These are phyloP conservation scores for Trematocara caparti DNA, from an alignment of 2,797 vertebrate genomes.

Conservation along the genomic window DNA sequence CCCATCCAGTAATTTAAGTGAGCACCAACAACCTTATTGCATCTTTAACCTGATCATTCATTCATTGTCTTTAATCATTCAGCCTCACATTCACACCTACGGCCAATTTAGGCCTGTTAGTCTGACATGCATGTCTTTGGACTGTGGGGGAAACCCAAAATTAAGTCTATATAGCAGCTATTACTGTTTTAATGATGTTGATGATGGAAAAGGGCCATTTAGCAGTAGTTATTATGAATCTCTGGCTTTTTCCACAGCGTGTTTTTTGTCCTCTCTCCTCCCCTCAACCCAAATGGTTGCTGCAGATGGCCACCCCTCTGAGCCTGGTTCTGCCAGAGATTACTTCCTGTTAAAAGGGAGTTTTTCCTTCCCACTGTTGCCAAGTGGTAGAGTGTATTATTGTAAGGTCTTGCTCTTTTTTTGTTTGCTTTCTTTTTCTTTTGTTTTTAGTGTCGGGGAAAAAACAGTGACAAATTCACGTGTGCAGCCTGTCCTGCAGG, in stretches of 20 bases:
- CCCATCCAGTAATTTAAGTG: neutral
- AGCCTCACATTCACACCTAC: neutral
- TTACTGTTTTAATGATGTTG: neutral
- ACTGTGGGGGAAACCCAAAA: neutral
- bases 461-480: too few relatives aligned
- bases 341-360: neutral
- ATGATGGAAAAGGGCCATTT: neutral
- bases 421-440: too few relatives aligned
- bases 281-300: neutral
- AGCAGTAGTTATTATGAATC: neutral
- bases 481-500: too few relatives aligned
- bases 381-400: neutral
- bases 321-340: neutral
- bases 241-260: neutral
- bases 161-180: neutral
- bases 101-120: neutral
- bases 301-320: neutral
- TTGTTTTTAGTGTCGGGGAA: too few relatives aligned
- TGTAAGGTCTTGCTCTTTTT: neutral
- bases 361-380: neutral
- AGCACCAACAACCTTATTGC: neutral
- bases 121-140: neutral
- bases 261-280: neutral
- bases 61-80: neutral
- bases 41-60: neutral